Base-by-base conservation (phyloP, 2,797 vertebrate genomes). In the Hypotaenidia okinawae region DNA sequence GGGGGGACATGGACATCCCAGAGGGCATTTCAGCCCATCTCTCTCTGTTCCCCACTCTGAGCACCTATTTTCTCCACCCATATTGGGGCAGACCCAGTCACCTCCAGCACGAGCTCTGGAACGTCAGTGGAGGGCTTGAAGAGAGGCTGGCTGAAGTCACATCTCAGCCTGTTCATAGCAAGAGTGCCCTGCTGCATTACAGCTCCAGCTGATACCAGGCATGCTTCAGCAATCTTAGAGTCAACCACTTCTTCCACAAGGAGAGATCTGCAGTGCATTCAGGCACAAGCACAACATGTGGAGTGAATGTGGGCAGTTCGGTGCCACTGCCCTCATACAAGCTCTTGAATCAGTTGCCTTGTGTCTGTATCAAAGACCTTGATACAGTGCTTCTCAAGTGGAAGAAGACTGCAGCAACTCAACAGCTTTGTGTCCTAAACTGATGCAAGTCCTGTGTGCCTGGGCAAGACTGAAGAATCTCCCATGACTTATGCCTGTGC, bases 321-420 rank as follows among this genome's bases (percentile, higher is more conserved):
- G 28, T 16, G 16, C 0, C 1, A 77, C 76, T 9, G 13, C 66
- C 21, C 23, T 84, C 1, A 0, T 10, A 13, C 0, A 1, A 11
- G 2, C 28, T 78, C 64, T 77, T n/a, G 43, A 63, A 18, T 39
- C 5, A 0, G 43, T 82, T 80, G 33, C 47, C 19, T 59, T 5
- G 2, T 79, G 28, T 24, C 61, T 58, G 17, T 55, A 35, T 55
- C 63, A 47, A 68, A 75, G 33, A 7, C 47, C 32, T 19, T 16
- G 18, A 76, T 22, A 16, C 6, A 41, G 61, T 6, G 18, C 28
- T 47, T 73, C 61, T 91, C 49, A 62, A 51, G 81, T 0, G 58
- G n/a, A 30, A 55, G 63, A 88, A 64, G 23, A 25, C 37, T 77
- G 32, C 37, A 77, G 49, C 8, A 7, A 28, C 21, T 79, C 21